Evolutionary conservation across 2,113 vertebrate species (phyloP).

Genomic region (Phoxinus phoxinus): DNA sequence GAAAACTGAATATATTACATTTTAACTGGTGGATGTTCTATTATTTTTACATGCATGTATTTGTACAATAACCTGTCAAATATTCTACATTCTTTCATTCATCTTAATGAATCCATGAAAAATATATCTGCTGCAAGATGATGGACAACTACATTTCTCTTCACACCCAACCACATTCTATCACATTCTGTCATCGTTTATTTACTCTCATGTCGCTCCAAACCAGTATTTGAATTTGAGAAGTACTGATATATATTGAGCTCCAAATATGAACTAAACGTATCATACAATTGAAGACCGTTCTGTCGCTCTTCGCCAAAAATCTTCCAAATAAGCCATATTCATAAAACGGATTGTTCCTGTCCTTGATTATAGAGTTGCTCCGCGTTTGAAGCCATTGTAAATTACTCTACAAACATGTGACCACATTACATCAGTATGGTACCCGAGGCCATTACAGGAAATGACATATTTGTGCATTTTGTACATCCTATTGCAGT

Average conservation of each 20-base stretch:
- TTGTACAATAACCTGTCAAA: constrained; percentile 39
- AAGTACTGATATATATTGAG: neutral
- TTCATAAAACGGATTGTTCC: neutral
- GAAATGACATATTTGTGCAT: too few species aligned
- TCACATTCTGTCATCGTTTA: neutral
- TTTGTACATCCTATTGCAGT: too few species aligned
- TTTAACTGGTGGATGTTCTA: neutral
- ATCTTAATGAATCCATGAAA: constrained; percentile 47
- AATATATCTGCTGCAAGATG: constrained; percentile 52
- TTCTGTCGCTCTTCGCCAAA: neutral
- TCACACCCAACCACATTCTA: neutral
- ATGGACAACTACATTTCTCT: constrained; percentile 39
- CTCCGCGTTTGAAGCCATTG: too few species aligned
- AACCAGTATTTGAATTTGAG: neutral
- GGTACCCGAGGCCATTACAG: too few species aligned
- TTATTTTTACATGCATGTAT: constrained; percentile 21
- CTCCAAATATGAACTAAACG: neutral
- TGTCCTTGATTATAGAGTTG: too few species aligned
- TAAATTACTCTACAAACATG: too few species aligned
- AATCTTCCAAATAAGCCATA: neutral
- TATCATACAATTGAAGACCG: neutral
- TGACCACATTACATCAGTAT: too few species aligned
- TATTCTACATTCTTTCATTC: constrained; percentile 37
- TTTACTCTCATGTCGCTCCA: neutral
- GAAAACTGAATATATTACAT: constrained; percentile 1